phyloP scores from a whole-genome alignment of 2,113 vertebrate genomes.

The Machaerirhynchus nigripectus region DNA sequence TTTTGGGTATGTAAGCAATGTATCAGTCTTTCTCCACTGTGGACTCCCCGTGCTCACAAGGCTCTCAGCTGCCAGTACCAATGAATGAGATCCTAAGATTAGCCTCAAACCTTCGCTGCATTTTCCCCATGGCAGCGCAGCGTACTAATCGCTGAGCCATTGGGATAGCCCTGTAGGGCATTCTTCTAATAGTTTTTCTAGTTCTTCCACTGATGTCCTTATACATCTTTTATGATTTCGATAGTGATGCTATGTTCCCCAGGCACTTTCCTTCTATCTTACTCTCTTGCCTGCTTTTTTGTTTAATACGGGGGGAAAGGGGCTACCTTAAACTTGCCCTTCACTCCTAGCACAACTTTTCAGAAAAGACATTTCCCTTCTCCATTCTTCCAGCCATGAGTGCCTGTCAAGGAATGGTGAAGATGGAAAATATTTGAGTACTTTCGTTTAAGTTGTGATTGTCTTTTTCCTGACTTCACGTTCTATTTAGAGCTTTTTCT shows the following conservation, averaged over 20 bases:
- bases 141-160: constrained; percentile 20
- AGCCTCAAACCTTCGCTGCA: not conserved
- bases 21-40: not conserved
- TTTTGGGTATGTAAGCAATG: not conserved
- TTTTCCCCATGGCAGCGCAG: not conserved
- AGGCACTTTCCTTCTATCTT: constrained; percentile 46
- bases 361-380: not conserved
- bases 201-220: constrained; percentile 59
- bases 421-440: not conserved
- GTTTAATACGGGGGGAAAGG: not conserved
- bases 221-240: constrained; percentile 64
- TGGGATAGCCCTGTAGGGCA: constrained; percentile 36
- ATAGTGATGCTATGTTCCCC: constrained; percentile 51
- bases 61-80: not conserved
- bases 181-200: constrained; percentile 51
- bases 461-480: not conserved
- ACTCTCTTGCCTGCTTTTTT: not conserved
- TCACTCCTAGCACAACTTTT: not conserved
- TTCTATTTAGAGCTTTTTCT: not conserved
- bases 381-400: not conserved
- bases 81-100: not conserved
- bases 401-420: not conserved
- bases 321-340: constrained; percentile 4
- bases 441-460: not conserved
- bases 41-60: not conserved